These are phyloP conservation scores for Piscicola geometra DNA, from an alignment of 2,888 invertebrate species.

Conservation along the genomic window DNA sequence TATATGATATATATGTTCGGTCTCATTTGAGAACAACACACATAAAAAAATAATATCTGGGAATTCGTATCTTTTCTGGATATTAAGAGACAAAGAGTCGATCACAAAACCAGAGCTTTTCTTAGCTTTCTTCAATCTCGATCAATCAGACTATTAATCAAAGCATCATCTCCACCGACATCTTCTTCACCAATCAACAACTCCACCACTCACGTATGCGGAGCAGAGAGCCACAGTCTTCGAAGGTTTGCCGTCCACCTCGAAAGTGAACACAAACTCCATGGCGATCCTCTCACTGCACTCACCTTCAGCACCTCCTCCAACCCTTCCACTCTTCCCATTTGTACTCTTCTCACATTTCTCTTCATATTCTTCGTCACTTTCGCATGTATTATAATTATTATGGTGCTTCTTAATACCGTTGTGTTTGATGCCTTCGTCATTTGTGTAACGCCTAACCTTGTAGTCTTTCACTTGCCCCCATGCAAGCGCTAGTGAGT, in stretches of 20 bases:
- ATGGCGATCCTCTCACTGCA: too few relatives aligned
- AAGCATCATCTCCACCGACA: too few relatives aligned
- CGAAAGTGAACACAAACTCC: neutral
- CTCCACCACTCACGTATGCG: neutral
- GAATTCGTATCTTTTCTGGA: neutral
- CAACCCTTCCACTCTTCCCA: neutral
- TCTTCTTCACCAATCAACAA: neutral
- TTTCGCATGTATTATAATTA: neutral
- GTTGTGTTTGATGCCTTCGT: neutral
- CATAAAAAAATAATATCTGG: neutral
- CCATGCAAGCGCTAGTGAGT: conserved; percentile 12
- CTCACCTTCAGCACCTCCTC: too few relatives aligned
- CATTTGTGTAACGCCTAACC: neutral
- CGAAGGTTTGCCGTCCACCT: neutral
- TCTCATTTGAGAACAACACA: neutral
- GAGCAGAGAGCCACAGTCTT: neutral
- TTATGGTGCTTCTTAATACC: neutral
- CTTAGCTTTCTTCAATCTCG: too few relatives aligned
- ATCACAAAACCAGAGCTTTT: too few relatives aligned
- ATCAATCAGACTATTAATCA: too few relatives aligned
- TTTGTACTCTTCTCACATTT: neutral
- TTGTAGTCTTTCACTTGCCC: conserved; percentile 1
- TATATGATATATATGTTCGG: neutral
- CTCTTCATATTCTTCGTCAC: neutral
- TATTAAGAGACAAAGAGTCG: neutral